Conservation (phyloP, 1,140 invertebrate species). For the Drosophila mayri region DNA sequence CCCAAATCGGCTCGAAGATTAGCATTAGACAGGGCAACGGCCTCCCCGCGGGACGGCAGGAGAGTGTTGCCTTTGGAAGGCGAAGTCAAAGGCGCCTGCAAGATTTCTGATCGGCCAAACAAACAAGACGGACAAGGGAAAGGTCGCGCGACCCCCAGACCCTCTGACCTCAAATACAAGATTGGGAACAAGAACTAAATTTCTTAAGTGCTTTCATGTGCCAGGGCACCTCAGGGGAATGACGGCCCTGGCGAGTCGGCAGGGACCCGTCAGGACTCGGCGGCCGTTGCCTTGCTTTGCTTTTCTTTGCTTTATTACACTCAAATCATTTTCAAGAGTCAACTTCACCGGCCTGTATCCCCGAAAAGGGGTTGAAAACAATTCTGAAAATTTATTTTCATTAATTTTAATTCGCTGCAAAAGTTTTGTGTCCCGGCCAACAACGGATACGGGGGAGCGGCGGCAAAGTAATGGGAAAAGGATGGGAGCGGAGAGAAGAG, state of each 20-base stretch:
- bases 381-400: constrained; percentile 82
- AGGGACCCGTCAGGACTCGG: constrained; percentile 34
- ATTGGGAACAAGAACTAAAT: constrained; percentile 78
- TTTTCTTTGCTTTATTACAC: constrained; percentile 72
- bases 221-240: constrained; percentile 28
- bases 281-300: constrained; percentile 22
- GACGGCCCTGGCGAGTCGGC: constrained; percentile 25
- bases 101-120: constrained; percentile 56
- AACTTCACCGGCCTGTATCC: constrained; percentile 37
- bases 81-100: constrained; percentile 40
- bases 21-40: constrained; percentile 29
- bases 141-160: constrained; percentile 23
- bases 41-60: neutral
- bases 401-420: constrained; percentile 81
- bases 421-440: constrained; percentile 56
- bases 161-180: constrained; percentile 72
- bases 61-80: constrained; percentile 3
- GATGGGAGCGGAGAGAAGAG: neutral
- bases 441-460: neutral
- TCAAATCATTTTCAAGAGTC: constrained; percentile 76
- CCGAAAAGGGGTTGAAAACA: constrained; percentile 73
- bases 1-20: constrained; percentile 68
- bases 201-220: constrained; percentile 78
- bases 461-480: neutral
- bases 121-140: constrained; percentile 38